Base-by-base conservation (phyloP, 2,113 vertebrate genomes). In the Rostratula benghalensis region DNA sequence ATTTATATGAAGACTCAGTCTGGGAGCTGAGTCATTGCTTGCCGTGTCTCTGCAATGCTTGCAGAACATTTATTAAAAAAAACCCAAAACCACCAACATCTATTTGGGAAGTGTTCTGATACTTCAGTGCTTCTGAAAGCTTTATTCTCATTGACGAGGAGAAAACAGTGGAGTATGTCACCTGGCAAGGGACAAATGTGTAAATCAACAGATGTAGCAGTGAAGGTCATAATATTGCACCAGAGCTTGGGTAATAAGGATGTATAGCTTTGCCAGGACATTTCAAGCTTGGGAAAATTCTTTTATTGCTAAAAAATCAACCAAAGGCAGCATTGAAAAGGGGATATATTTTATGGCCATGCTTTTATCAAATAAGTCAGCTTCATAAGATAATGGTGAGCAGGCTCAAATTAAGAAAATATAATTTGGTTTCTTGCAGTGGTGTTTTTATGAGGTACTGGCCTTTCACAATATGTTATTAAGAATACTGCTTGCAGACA, bases 401-500 rank as follows among this genome's bases (percentile, higher is more conserved):
- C 64, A 28, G 68, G 76, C 83, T 89, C 19, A 84, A 86, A 92
- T 94, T 77, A 95, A 80, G 75, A 67, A 64, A 67, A 39, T 25
- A 37, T 87, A 91, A 89, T 95, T 86, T 78, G 33, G 81, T 93
- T 95, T 95, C 56, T 53, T 75, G 20, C 12, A 3, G 60, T 51
- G 53, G 31, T 7, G 3, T 65, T 94, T 87, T 84, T 87, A 35
- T 65, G 88, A 96, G 43, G 63, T 48, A 9, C 51, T 86, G 90
- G 63, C 89, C 83, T 89, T 94, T 86, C 68, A 60, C 68, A 75
- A 18, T 19, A 11, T 35, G 24, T 77, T 95, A 67, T 83, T 68
- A 67, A 78, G 64, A 85, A 82, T 13, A 60, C 39, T 89, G 64
- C 87, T 94, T 82, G 69, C 81, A 87, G 91, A 90, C 71, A 93